phyloP scores from a whole-genome alignment of 2,888 invertebrate genomes.

The Argynnis bischoffii region DNA sequence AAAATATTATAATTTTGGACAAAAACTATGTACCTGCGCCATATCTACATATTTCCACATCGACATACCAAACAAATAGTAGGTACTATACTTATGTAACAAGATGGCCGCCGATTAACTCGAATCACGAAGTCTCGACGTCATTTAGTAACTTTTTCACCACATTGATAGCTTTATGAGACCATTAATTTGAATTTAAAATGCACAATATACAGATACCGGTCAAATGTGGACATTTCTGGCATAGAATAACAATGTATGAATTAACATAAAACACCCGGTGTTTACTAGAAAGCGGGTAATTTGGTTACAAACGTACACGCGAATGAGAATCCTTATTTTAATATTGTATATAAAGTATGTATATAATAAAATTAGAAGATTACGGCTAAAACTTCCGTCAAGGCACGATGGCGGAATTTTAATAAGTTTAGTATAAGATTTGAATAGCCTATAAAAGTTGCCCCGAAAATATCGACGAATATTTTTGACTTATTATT shows the following conservation, averaged over 20 bases:
- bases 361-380: slow-evolving; percentile 67
- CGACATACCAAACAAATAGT: background rate
- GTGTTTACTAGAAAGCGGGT: slow-evolving; percentile 82
- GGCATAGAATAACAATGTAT: slow-evolving; percentile 75
- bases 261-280: slow-evolving; percentile 79
- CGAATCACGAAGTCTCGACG: slow-evolving; percentile 71
- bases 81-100: slow-evolving; percentile 42
- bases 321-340: slow-evolving; percentile 69
- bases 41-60: too few species aligned
- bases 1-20: too few species aligned
- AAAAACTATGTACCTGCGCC: too few species aligned
- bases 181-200: slow-evolving; percentile 80
- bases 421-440: slow-evolving; percentile 20
- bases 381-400: slow-evolving; percentile 70
- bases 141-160: slow-evolving; percentile 64
- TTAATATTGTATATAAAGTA: slow-evolving; percentile 52
- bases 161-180: slow-evolving; percentile 80
- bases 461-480: too few species aligned
- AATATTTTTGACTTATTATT: too few species aligned
- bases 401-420: slow-evolving; percentile 47
- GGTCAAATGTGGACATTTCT: slow-evolving; percentile 79
- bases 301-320: slow-evolving; percentile 77
- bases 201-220: slow-evolving; percentile 74
- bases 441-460: background rate
- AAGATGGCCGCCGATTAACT: slow-evolving; percentile 73